Base-by-base conservation (phyloP, 2,888 invertebrate genomes). In the Ormyrus rosae region DNA sequence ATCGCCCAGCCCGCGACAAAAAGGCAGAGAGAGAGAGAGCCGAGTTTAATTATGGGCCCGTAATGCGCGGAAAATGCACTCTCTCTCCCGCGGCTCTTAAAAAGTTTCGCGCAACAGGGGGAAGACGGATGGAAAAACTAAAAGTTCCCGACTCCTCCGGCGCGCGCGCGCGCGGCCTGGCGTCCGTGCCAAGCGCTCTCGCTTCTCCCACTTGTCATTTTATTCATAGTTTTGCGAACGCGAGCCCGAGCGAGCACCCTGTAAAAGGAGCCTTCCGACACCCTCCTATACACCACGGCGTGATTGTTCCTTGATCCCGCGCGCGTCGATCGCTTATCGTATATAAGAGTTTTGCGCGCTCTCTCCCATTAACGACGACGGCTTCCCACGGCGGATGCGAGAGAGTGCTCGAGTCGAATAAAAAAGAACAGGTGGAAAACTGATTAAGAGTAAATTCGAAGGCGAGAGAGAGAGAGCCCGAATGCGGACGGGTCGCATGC, bases 1-100 rank as follows among this genome's bases (percentile, higher is more conserved):
- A 64, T 65, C 13, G 60, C 51, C 51, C 72, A 6, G 13, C 9
- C 60, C 56, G 5, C 19, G 11, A 46, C 10, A 61, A 61, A 61
- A 58, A 58, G 13, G 58, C 9, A n/a, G n/a, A 58, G 11, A 13
- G 53, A n/a, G n/a, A 58, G 11, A 13, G 53, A 68, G 13, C 13
- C 58, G 56, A 58, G 71, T 60, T 77, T 78, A 78, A 78, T 78
- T 78, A 78, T 64, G 70, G 48, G 63, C 50, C 55, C 64, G 60
- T 77, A 70, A 77, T 58, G 69, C 51, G 45, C 64, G 65, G 70
- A 65, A 71, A 70, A 78, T 58, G 60, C 48, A 71, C 13, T 13
- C 13, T 13, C 13, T 13, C 58, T 64, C 50, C 50, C 69, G 48
- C 50, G 34, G 56, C 55, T 70, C 63, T 69, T 77, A 19, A 63